Evolutionary conservation across 2,113 vertebrate genomes (phyloP).

Genomic region (Chloebia gouldiae): DNA sequence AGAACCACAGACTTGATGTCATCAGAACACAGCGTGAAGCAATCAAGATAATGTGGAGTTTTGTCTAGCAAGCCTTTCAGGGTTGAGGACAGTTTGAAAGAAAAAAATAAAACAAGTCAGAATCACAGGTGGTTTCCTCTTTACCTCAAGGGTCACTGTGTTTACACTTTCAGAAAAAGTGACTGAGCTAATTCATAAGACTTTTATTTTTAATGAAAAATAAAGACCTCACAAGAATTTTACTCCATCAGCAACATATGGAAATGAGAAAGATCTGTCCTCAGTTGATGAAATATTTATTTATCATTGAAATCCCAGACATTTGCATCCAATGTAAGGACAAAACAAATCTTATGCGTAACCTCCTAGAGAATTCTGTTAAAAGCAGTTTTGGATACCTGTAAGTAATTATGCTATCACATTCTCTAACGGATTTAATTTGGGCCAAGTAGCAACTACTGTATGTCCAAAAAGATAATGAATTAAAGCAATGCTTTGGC

Average conservation of each 20-base stretch:
- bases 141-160: neutral
- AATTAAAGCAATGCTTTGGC: conserved; percentile 78
- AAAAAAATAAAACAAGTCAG: neutral
- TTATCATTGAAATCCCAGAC: conserved; percentile 58
- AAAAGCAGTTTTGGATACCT: conserved; percentile 73
- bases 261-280: conserved; percentile 41
- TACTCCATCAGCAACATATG: neutral
- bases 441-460: conserved; percentile 71
- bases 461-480: conserved; percentile 77
- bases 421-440: conserved; percentile 77
- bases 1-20: neutral
- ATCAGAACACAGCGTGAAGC: neutral
- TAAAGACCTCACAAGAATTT: conserved; percentile 39
- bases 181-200: neutral
- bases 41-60: conserved; percentile 44
- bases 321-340: conserved; percentile 54
- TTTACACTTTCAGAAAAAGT: conserved; percentile 11
- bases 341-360: conserved; percentile 53
- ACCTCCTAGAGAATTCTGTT: conserved; percentile 62
- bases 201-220: neutral
- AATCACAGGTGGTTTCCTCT: conserved; percentile 4
- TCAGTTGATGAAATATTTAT: conserved; percentile 50
- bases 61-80: neutral
- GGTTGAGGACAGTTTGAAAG: neutral
- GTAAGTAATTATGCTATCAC: conserved; percentile 78